phyloP scores from a whole-genome alignment of 2,797 vertebrate species.

The Sebastes vulpes region DNA sequence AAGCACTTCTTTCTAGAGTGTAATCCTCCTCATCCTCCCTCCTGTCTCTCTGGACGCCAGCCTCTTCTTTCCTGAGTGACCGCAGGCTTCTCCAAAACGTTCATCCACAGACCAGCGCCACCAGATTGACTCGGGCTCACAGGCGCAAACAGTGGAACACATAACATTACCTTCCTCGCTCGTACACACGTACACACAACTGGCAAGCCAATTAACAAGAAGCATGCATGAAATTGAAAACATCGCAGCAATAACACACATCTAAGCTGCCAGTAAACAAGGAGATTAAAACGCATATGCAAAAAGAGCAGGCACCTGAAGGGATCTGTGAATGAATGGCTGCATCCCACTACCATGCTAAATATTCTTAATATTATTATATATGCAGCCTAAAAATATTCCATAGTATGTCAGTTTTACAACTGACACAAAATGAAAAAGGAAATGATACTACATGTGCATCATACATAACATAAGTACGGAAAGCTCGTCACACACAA shows the following conservation, averaged over 20 bases:
- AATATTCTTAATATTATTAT: neutral
- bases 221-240: constrained; percentile 58
- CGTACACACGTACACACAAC: neutral
- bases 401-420: no score
- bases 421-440: neutral
- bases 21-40: constrained; percentile 28
- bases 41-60: constrained; percentile 2
- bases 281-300: constrained; percentile 10
- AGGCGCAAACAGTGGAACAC: constrained; percentile 21
- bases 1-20: neutral
- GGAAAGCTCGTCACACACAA: no score
- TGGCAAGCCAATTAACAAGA: constrained; percentile 50
- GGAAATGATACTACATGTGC: neutral
- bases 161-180: neutral
- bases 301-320: neutral
- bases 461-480: no score
- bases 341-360: neutral
- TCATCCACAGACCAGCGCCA: constrained; percentile 9
- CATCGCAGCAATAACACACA: constrained; percentile 39
- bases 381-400: neutral
- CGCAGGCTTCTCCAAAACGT: constrained; percentile 13
- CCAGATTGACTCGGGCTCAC: constrained; percentile 36
- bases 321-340: neutral
- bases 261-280: constrained; percentile 48
- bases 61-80: constrained; percentile 15